A percentile compares a stretch with the other conserved stretches of the same genome.
These are phyloP conservation scores for Aramus guarauna DNA, from an alignment of 2,113 vertebrate genomes.

Conservation along the genomic window DNA sequence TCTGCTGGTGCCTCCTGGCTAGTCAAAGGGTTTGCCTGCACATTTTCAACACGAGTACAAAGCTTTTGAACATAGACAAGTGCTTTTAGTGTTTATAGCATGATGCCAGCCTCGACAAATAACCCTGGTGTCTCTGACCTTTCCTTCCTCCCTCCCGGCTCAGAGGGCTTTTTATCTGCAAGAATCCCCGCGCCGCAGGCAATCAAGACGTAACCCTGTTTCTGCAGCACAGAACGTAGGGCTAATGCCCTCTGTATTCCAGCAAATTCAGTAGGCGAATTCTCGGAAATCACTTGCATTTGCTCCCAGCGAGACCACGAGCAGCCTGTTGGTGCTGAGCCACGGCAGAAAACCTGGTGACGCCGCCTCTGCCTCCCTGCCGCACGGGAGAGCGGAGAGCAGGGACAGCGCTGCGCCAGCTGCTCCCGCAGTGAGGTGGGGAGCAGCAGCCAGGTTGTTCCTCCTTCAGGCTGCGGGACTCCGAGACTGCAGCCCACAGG, in stretches of 20 bases:
- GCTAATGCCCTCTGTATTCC: background rate
- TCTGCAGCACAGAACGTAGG: background rate
- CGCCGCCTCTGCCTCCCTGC: accelerated
- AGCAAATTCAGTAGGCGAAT: background rate
- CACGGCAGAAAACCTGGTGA: background rate
- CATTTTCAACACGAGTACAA: background rate
- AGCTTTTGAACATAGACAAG: background rate
- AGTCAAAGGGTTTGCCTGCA: background rate
- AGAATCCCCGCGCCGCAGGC: background rate
- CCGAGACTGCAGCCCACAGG: background rate
- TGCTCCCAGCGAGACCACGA: background rate
- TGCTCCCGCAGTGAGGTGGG: background rate
- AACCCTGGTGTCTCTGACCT: background rate
- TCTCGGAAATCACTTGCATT: background rate
- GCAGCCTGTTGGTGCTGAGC: background rate
- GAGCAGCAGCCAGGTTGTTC: background rate
- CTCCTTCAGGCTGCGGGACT: background rate
- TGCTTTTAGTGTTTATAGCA: background rate
- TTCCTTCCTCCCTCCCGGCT: background rate
- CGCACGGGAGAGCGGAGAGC: accelerated
- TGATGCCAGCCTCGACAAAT: background rate
- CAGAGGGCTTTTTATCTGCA: background rate
- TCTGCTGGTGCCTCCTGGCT: background rate
- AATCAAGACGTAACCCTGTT: background rate
- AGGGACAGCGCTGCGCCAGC: accelerated